Conservation (phyloP, 1,140 invertebrate species). For the Brachionus koreanus region DNA sequence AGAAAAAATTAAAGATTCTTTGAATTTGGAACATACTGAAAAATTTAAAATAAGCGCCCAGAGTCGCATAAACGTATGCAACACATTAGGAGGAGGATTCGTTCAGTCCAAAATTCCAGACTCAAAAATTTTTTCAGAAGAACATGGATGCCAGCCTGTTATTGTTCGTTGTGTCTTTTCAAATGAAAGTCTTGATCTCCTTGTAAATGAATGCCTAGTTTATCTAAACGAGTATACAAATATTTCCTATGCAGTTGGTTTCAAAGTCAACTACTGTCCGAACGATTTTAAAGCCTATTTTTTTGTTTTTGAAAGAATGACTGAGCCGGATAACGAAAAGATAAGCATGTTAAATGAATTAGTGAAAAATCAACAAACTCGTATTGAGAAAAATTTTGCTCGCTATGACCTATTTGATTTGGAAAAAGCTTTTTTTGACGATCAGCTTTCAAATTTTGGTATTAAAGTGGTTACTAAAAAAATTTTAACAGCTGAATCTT, state of each 20-base stretch:
- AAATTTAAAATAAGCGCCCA: neutral
- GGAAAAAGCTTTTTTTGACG: slow-evolving; percentile 6
- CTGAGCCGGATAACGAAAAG: neutral
- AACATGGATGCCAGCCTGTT: neutral
- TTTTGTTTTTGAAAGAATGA: slow-evolving; percentile 6
- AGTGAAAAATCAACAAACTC: neutral
- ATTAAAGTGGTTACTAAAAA: neutral
- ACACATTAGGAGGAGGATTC: neutral
- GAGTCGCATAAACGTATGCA: neutral
- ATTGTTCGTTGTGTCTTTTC: neutral
- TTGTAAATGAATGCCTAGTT: neutral
- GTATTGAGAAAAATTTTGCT: neutral
- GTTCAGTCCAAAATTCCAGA: neutral
- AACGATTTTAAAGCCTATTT: neutral
- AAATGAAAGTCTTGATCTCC: neutral
- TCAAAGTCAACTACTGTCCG: neutral
- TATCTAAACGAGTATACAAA: neutral
- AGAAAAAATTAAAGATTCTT: neutral
- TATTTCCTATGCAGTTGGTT: neutral
- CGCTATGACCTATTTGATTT: neutral
- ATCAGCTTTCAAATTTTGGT: neutral
- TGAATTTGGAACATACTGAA: neutral
- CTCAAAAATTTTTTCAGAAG: neutral
- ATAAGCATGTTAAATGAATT: neutral
- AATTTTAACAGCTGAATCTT: neutral